These are phyloP conservation scores for Ips typographus DNA, from an alignment of 1,140 invertebrate species.

Conservation along the genomic window DNA sequence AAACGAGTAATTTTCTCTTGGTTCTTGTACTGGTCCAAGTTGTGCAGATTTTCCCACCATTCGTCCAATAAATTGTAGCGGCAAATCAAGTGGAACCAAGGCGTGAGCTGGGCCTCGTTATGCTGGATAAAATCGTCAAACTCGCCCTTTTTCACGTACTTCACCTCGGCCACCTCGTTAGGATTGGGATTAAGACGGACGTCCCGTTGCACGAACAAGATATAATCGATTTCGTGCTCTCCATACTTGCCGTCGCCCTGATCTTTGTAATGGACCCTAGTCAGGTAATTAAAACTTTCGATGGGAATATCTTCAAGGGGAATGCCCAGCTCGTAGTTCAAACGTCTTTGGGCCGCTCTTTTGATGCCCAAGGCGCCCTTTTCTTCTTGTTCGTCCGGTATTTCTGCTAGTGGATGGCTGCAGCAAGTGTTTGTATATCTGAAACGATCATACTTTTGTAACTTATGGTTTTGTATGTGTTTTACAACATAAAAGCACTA, in stretches of 20 bases:
- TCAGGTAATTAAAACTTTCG: conserved; percentile 78
- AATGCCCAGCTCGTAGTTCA: conserved; percentile 87
- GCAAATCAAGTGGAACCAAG: conserved; percentile 90
- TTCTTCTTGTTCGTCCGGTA: conserved; percentile 75
- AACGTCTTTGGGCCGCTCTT: conserved; percentile 79
- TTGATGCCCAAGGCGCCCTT: conserved; percentile 72
- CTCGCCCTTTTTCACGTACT: conserved; percentile 70
- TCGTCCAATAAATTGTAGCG: conserved; percentile 65
- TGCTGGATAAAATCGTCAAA: conserved; percentile 66
- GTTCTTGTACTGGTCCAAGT: conserved; percentile 58
- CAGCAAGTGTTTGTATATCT: conserved; percentile 94
- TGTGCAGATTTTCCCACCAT: conserved; percentile 91
- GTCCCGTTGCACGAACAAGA: conserved; percentile 78
- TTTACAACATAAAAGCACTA: too few relatives aligned
- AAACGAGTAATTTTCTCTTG: too few relatives aligned
- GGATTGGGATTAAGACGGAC: conserved; percentile 79
- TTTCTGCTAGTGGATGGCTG: conserved; percentile 88
- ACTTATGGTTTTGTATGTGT: conserved; percentile 61
- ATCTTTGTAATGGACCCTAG: conserved; percentile 85
- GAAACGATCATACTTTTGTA: conserved; percentile 59
- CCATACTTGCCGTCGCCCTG: conserved; percentile 75
- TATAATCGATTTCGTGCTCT: conserved; percentile 97
- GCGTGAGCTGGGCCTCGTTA: conserved; percentile 74
- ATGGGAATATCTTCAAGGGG: conserved; percentile 61
- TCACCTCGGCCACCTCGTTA: conserved; percentile 85